Evolutionary conservation across 23 tunicate species (phyloP), one percentile per base, ranked within the genome.

Genomic region (Ciona savignyi): DNA sequence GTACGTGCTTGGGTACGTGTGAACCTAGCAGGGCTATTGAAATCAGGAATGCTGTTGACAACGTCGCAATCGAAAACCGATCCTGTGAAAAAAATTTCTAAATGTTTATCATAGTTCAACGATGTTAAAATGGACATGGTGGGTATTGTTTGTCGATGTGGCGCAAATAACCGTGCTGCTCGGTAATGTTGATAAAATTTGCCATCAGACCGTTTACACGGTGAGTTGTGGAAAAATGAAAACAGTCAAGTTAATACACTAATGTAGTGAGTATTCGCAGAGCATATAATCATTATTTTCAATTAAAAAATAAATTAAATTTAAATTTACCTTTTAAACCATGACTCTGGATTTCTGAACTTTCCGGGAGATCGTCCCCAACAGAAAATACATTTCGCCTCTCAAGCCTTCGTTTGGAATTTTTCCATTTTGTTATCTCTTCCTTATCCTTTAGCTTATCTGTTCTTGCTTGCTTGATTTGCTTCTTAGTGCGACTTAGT

Each of bases 401-500:
- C 11, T 24, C 32, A 2, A n/a, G 23, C 34, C 91, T 65, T 66
- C 75, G 83, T 21, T 77, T 71, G 34, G 91, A 85, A 1, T 42
- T 11, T 19, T 25, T 35, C 91, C 91, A 85, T 0, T 32, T 51
- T 9, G 49, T 24, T 4, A 28, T 30, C 1, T 67, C 70, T 56
- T 78, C 71, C 27, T 60, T 60, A 63, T 85, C 87, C 29, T 68
- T 48, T 28, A 4, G 32, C 3, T 75, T 61, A 6, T 76, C 77
- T 42, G 70, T 42, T 30, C 87, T 60, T 11, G 29, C 51, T 3
- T 1, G 73, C 72, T 88, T 88, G 66, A 88, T 88, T 67, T 68
- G 29, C 62, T 88, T 88, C 33, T 78, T 88, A 25, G 87, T 68
- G 23, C 49, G 71, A 60, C 96, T 88, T 1, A 88, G 83, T 33